Evolutionary conservation across 2,113 vertebrate species (phyloP), one percentile per base, ranked within the genome.

Genomic region (Ammodytes dubius): DNA sequence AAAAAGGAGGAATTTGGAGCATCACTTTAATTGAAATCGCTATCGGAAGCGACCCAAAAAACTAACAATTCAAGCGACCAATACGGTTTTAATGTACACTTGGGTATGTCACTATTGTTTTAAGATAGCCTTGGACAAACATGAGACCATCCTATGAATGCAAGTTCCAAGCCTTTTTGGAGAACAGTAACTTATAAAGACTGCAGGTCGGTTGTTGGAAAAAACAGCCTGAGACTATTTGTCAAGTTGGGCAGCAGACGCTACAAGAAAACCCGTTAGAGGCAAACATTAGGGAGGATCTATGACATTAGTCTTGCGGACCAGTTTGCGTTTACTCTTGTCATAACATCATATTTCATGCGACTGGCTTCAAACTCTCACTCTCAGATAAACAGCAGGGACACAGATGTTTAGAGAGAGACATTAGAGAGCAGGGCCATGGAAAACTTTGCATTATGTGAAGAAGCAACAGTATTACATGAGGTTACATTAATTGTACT

Each of bases 291-390:
- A 71, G 19, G 10, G 3, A 0, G 45, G 19, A 2, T 77, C 42
- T 39, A 1, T 45, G 56, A 39, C 65, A 61, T 81, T 37, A 0
- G 0, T 68, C 60, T 53, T 43, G 60, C 37, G 65, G 56, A 15
- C 19, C 46, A 53, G 59, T 67, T 52, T 71, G 65, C 12, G 12
- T 39, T 66, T 56, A 70, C 58, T 53, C 50, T 56, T 11, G 8
- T 59, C 64, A 47, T 70, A 78, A 70, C 71, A 67, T 59, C 64
- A 52, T 71, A 12, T 77, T 67, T 88, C 60, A 79, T 56, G 35
- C 35, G n/a, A 42, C 43, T 37, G 56, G 10, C 49, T 27, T 76
- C 13, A 71, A n/a, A 59, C 56, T 67, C 17, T 15, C 17, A 11
- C 4, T 67, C 17, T 15, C 17, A 11, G 3, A 42, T 50, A 43